These are phyloP conservation scores for Pocillopora grandis DNA, from an alignment of 92 coral and sea anemone genomes.

Conservation along the genomic window DNA sequence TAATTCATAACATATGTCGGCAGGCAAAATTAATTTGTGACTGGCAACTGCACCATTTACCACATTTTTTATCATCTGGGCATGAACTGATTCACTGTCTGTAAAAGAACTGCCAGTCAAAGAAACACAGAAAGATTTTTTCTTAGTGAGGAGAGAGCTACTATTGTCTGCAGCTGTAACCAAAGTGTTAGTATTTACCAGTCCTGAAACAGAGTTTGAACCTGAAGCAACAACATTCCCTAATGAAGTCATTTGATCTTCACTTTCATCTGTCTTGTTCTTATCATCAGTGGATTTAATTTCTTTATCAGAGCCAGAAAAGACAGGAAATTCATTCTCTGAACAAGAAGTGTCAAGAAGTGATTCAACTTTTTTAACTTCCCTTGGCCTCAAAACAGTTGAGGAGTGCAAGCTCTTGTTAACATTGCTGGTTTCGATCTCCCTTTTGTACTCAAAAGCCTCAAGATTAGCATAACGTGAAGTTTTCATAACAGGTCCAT, in stretches of 20 bases:
- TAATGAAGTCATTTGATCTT: neutral
- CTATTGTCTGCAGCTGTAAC: neutral
- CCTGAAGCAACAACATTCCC: neutral
- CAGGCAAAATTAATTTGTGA: neutral
- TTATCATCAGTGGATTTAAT: neutral
- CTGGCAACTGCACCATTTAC: neutral
- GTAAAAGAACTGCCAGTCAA: neutral
- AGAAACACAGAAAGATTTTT: neutral
- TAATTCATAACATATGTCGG: no score
- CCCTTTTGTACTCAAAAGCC: conserved; percentile 32
- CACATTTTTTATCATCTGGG: neutral
- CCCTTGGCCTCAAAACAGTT: conserved; percentile 64
- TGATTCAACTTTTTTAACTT: conserved; percentile 14
- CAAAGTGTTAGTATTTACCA: neutral
- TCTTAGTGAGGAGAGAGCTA: neutral
- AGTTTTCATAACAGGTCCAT: neutral
- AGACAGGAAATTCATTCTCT: neutral
- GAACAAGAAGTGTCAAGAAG: neutral
- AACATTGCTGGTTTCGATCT: conserved; percentile 67
- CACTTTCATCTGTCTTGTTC: neutral
- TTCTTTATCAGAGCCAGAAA: neutral
- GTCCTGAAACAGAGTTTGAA: conserved; percentile 1
- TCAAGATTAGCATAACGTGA: conserved; percentile 12
- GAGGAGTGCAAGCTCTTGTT: conserved; percentile 83
- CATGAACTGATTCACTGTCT: neutral